These are phyloP conservation scores for Centropus bengalensis DNA, from an alignment of 2,113 vertebrate genomes.

Conservation along the genomic window DNA sequence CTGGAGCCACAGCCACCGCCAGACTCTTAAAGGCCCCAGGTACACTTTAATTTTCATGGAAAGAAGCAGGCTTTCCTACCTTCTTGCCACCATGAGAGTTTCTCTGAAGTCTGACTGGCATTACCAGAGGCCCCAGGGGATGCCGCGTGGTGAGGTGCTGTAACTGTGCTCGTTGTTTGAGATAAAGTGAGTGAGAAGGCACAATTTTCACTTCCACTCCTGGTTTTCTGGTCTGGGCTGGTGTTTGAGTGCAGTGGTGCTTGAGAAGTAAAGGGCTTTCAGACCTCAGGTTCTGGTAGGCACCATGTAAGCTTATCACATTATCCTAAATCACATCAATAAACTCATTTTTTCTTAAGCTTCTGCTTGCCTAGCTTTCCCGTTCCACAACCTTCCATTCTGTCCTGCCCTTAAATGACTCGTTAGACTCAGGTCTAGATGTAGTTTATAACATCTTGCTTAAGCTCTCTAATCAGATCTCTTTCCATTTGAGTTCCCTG, in stretches of 20 bases:
- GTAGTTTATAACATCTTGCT: neutral
- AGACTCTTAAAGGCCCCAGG: neutral
- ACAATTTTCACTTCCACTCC: neutral
- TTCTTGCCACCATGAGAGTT: neutral
- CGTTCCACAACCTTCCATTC: neutral
- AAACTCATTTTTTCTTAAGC: neutral
- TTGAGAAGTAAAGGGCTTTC: neutral
- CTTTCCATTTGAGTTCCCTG: neutral
- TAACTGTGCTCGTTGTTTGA: neutral
- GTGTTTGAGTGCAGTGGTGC: neutral
- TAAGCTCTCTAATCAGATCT: neutral
- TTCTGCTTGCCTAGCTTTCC: neutral
- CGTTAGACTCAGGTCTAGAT: neutral
- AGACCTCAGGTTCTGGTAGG: neutral
- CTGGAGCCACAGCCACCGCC: neutral
- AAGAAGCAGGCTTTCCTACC: neutral
- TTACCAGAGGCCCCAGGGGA: neutral
- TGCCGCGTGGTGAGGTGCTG: fast-evolving
- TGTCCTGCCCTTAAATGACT: neutral
- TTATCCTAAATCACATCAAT: neutral
- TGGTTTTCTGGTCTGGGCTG: neutral
- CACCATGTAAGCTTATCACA: neutral
- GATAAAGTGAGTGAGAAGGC: neutral
- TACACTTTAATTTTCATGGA: neutral
- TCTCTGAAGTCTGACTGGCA: neutral